A percentile compares a stretch with the other conserved stretches of the same genome.
Conservation (phyloP, 1,140 invertebrate species). For the Plutomurus gul region DNA sequence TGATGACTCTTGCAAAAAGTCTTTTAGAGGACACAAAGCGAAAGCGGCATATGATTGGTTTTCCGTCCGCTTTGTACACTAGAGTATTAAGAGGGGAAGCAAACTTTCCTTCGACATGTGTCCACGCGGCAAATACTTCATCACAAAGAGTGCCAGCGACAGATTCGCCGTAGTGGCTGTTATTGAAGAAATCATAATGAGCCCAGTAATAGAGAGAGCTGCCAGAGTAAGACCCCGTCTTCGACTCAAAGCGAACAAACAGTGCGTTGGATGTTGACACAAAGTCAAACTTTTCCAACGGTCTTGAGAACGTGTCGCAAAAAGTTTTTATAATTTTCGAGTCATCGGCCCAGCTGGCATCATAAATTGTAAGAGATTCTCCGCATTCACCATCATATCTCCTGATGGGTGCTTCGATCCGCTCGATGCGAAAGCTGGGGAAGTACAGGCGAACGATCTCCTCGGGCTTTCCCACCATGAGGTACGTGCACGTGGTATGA, state of each 20-base stretch:
- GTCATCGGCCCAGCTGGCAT: conserved; percentile 80
- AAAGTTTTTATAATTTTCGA: conserved; percentile 87
- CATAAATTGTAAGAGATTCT: conserved; percentile 84
- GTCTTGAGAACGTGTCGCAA: conserved; percentile 86
- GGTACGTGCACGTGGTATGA: conserved; percentile 85
- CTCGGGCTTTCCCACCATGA: conserved; percentile 78
- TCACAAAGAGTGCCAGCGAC: conserved; percentile 79
- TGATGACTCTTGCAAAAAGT: conserved; percentile 76
- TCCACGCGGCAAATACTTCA: conserved; percentile 81
- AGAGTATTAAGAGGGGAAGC: conserved; percentile 81
- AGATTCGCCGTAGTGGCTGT: conserved; percentile 78
- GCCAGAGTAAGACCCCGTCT: conserved; percentile 86
- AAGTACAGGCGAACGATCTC: conserved; percentile 86
- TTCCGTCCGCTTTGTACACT: conserved; percentile 72
- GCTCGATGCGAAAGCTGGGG: conserved; percentile 79
- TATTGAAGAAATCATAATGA: conserved; percentile 90
- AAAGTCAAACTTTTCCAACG: conserved; percentile 89
- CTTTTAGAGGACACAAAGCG: conserved; percentile 78
- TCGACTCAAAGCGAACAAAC: conserved; percentile 85
- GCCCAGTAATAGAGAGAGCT: conserved; percentile 88
- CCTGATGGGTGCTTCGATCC: conserved; percentile 78
- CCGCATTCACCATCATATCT: conserved; percentile 84
- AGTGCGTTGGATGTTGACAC: conserved; percentile 81
- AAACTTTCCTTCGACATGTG: conserved; percentile 69
- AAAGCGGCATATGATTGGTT: conserved; percentile 72